Base-by-base conservation (phyloP, 2,888 invertebrate species). In the Tiliacea aurago region DNA sequence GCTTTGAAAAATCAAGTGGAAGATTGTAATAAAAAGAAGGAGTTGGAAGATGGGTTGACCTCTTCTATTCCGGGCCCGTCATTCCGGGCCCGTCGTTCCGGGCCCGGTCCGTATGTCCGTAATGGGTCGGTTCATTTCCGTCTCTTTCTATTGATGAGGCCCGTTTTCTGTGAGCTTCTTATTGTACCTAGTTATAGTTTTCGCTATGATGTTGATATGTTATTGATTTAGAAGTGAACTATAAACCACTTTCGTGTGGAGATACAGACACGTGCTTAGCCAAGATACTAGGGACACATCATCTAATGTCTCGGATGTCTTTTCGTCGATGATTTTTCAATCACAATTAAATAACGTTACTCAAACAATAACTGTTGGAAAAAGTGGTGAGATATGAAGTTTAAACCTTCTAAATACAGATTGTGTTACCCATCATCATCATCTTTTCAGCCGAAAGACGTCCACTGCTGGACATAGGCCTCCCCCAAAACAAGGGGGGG, bases 81-180 rank as follows among this genome's bases (percentile, higher is more conserved):
- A 56, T 59, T 61, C 49, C 78, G 68, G 58, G 28, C 28, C 28
- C 28, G 28, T 61, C 53, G 53, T 59, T 61, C 49, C 78, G 68
- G 56, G 20, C 51, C 56, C 56, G 68, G 64, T 62, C 68, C 56
- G 47, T 83, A 80, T 65, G 64, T 62, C 68, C 56, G 47, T 83
- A 80, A 80, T 73, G 79, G 79, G 68, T 61, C 62, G 65, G 83
- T 78, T 78, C 73, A 78, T 80, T 80, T 80, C 80, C 80, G 80
- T 62, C 62, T 66, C 58, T 68, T 66, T 80, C 65, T 78, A 80
- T 82, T 78, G 64, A 78, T 73, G 73, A 56, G 61, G 23, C 47
- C 55, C 67, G 56, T 47, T 80, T 80, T 78, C 67, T 76, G 41
- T 55, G 55, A 67, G 65, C 65, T 51, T 37, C 56, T 72, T 41